Conservation (phyloP, 2,797 vertebrate species). For the Catharus ustulatus region DNA sequence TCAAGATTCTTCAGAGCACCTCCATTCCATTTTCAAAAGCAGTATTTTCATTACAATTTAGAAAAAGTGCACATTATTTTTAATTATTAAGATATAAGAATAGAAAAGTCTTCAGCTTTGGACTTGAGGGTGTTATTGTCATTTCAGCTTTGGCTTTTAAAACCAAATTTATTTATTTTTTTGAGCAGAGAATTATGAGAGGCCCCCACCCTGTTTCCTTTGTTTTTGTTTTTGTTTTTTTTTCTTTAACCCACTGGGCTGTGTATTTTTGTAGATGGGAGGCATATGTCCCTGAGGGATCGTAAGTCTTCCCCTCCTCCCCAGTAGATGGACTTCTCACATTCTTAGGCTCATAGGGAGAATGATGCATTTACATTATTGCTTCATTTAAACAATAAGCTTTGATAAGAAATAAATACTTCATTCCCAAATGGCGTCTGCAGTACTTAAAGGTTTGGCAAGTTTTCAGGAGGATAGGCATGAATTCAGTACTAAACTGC, state of each 20-base stretch:
- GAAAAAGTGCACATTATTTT: not conserved
- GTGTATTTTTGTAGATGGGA: not conserved
- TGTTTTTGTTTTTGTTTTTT: not conserved
- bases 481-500: not conserved
- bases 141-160: not conserved
- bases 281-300: not conserved
- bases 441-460: conserved; percentile 23
- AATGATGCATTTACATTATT: not conserved
- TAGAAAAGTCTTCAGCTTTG: not conserved
- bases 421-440: not conserved
- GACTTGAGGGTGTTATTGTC: not conserved
- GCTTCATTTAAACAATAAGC: conserved; percentile 30
- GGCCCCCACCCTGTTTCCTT: rapidly evolving
- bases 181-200: not conserved
- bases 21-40: not conserved
- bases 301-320: not conserved
- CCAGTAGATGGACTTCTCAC: not conserved
- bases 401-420: conserved; percentile 25
- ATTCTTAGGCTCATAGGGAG: not conserved
- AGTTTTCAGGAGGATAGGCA: not conserved
- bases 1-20: not conserved
- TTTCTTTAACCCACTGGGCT: not conserved
- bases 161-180: not conserved
- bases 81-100: not conserved
- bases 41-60: not conserved